Evolutionary conservation across 2,888 invertebrate genomes (phyloP).

Genomic region (Ormyrus thymus): DNA sequence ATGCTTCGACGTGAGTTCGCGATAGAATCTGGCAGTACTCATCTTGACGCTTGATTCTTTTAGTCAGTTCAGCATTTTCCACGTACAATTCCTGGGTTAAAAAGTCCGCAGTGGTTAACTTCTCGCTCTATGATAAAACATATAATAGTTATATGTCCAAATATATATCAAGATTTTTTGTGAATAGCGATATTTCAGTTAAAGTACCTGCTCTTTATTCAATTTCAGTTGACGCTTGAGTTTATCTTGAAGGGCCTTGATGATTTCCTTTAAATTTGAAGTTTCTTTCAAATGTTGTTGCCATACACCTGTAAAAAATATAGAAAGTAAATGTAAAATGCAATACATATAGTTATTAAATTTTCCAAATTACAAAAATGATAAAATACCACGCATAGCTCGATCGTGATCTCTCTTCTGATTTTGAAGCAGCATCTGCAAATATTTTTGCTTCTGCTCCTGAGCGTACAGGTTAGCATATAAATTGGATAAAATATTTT

Average conservation of each 20-base stretch:
- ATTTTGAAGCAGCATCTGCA: slow-evolving; percentile 80
- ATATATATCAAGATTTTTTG: too few species aligned
- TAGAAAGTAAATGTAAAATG: too few species aligned
- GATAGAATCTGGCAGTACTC: slow-evolving; percentile 77
- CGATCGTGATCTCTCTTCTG: slow-evolving; percentile 81
- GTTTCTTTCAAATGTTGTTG: slow-evolving; percentile 78
- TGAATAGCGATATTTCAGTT: not conserved
- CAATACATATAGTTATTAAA: too few species aligned
- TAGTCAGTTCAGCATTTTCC: slow-evolving; percentile 87
- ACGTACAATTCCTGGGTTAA: slow-evolving; percentile 89
- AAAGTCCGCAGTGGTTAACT: slow-evolving; percentile 84
- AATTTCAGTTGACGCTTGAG: slow-evolving; percentile 77
- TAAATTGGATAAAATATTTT: slow-evolving; percentile 60
- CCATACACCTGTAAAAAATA: slow-evolving; percentile 75
- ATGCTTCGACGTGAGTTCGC: slow-evolving; percentile 72
- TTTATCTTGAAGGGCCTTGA: slow-evolving; percentile 77
- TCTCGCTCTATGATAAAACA: slow-evolving; percentile 77
- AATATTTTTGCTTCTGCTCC: slow-evolving; percentile 80
- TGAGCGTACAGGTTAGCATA: slow-evolving; percentile 74
- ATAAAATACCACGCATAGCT: slow-evolving; percentile 78
- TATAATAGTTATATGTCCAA: slow-evolving; percentile 1
- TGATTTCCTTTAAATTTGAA: slow-evolving; percentile 76
- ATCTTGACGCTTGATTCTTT: slow-evolving; percentile 79
- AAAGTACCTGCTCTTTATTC: slow-evolving; percentile 76
- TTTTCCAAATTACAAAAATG: too few species aligned